Percentiles rank a stretch among this genome's conserved stretches.
These are phyloP conservation scores for Nineta flava DNA, from an alignment of 2,888 invertebrate genomes.

Conservation along the genomic window DNA sequence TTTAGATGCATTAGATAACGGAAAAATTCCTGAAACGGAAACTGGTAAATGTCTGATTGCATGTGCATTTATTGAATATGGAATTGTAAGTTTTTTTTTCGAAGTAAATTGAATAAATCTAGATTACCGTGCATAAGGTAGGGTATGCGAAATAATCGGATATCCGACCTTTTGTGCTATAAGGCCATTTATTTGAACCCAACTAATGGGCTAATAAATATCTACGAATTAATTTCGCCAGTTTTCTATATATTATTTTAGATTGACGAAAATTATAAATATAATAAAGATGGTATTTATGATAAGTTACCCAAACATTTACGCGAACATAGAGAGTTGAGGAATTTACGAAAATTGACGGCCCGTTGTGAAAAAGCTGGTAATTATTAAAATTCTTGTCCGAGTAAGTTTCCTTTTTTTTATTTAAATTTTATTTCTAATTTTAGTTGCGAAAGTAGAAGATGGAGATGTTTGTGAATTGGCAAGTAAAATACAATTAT, in stretches of 20 bases:
- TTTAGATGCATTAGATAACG: conserved; percentile 18
- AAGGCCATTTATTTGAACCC: no score
- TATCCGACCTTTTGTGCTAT: no score
- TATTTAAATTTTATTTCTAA: background rate
- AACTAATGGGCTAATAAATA: no score
- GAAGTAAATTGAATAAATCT: background rate
- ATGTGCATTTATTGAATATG: conserved; percentile 30
- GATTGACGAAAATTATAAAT: conserved; percentile 2
- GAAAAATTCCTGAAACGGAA: conserved; percentile 26
- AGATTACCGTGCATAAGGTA: no score
- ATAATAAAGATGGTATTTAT: conserved; percentile 1
- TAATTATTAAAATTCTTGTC: background rate
- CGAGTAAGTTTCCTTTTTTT: background rate
- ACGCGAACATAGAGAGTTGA: background rate
- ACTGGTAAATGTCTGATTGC: conserved; percentile 30
- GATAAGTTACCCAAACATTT: conserved; percentile 1
- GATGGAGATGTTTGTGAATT: conserved; percentile 5
- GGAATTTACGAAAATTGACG: background rate
- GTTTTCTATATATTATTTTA: no score
- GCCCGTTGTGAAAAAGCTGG: conserved; percentile 3
- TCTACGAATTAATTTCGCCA: no score
- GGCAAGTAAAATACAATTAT: background rate
- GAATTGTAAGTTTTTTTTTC: conserved; percentile 27
- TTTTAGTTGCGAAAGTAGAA: background rate
- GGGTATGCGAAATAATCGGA: no score